Evolutionary conservation across 2,113 vertebrate genomes (phyloP), one percentile per base, ranked within the genome.

Genomic region (Dromiciops gliroides): DNA sequence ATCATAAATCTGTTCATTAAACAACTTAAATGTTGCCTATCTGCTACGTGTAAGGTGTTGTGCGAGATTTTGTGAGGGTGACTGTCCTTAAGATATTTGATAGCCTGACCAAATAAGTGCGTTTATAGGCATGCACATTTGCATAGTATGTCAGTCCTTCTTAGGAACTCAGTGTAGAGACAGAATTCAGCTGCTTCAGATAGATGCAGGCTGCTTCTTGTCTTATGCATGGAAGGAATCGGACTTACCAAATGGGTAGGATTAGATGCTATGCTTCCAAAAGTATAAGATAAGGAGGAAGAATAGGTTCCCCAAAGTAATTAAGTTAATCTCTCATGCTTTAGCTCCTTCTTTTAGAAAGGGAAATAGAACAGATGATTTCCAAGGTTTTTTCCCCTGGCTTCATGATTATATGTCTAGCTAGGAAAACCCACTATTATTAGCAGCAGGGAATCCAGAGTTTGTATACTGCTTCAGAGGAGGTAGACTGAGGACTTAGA

Each of bases 401-500:
- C n/a, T 92, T 89, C 60, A 90, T 92, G 47, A 90, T 89, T 83
- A 25, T 90, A 91, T 88, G 92, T 91, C 94, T 47, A 91, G 25
- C 4, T 93, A 31, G 48, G 67, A 83, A 83, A 83, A 44, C 6
- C 67, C n/a, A 83, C 37, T 83, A 22, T 83, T 83, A 44, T 83
- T 60, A 49, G 50, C 24, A 95, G 90, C 89, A 89, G 83, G 88
- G 51, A 94, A 50, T 44, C 48, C 23, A 88, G 51, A 47, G 16
- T 56, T 1, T 50, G 67, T 26, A 24, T 8, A 67, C 28, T 8
- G 49, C 83, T 51, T 52, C 9, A 94, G 91, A 48, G n/a, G 91
- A 90, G 37, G 26, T 44, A 10, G 89, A 93, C 53, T 90, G 25
- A 89, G 37, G 37, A 83, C 19, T 83, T 22, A 44, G 6, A 83